These are phyloP conservation scores for Euspilapteryx auroguttella DNA, from an alignment of 2,888 invertebrate genomes.

Conservation along the genomic window DNA sequence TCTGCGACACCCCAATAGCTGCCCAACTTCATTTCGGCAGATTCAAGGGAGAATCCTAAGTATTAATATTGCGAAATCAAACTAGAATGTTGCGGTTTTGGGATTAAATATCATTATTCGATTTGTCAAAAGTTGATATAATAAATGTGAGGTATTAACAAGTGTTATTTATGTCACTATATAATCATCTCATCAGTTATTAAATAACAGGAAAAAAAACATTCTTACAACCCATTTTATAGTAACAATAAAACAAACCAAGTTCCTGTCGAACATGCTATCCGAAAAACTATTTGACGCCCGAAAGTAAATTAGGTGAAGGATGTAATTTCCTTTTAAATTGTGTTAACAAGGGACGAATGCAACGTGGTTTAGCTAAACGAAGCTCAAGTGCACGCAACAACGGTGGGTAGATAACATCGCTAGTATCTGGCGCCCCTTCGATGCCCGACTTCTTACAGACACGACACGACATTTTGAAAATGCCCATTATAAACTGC, in stretches of 20 bases:
- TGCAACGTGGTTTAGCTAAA: conserved; percentile 30
- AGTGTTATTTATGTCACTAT: too few relatives aligned
- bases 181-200: too few relatives aligned
- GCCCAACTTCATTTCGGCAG: conserved; percentile 43
- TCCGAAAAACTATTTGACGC: conserved; percentile 40
- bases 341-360: conserved; percentile 53
- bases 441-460: conserved; percentile 1
- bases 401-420: conserved; percentile 49
- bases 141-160: too few relatives aligned
- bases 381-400: conserved; percentile 56
- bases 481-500: neutral
- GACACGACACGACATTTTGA: neutral
- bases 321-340: conserved; percentile 58
- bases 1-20: conserved; percentile 49
- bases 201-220: too few relatives aligned
- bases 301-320: conserved; percentile 31
- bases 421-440: conserved; percentile 28
- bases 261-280: too few relatives aligned
- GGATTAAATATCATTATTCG: conserved; percentile 13
- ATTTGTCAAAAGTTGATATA: too few relatives aligned
- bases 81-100: conserved; percentile 14
- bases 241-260: too few relatives aligned
- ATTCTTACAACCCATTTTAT: too few relatives aligned
- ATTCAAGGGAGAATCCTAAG: conserved; percentile 37
- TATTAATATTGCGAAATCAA: conserved; percentile 34